phyloP scores from a whole-genome alignment of 92 coral and sea anemone species.

The Virgularia gustaviana region DNA sequence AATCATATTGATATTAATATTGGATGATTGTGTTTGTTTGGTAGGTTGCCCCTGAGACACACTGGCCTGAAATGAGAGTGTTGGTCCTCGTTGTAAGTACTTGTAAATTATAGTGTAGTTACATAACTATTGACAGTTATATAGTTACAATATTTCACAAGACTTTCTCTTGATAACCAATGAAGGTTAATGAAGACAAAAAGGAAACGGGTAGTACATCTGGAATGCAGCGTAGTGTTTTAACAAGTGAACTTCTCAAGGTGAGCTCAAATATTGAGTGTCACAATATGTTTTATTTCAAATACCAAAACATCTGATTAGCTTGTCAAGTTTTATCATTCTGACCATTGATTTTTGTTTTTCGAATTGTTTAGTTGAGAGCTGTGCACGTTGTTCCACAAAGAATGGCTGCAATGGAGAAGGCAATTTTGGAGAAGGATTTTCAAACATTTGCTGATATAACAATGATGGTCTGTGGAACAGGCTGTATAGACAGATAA shows the following conservation, averaged over 20 bases:
- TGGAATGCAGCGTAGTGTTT: slow-evolving; percentile 83
- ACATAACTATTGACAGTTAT: not conserved
- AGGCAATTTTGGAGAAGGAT: slow-evolving; percentile 70
- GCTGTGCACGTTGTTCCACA: slow-evolving; percentile 71
- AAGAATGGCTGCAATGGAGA: slow-evolving; percentile 65
- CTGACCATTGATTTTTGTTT: not conserved
- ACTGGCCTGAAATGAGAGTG: slow-evolving; percentile 78
- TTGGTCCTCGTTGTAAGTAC: slow-evolving; percentile 80
- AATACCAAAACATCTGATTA: too few relatives aligned
- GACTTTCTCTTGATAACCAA: too few relatives aligned
- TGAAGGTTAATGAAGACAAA: slow-evolving; percentile 78
- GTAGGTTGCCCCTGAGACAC: slow-evolving; percentile 61
- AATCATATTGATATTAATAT: not conserved
- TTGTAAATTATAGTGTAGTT: not conserved
- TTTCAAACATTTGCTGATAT: slow-evolving; percentile 74
- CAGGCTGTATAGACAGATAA: not conserved
- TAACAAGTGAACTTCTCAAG: slow-evolving; percentile 75
- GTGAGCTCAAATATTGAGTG: slow-evolving; percentile 25
- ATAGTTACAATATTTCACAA: too few relatives aligned
- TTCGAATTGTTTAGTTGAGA: slow-evolving; percentile 59
- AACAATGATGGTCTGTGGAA: slow-evolving; percentile 69
- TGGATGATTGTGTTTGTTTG: not conserved
- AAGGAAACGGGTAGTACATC: slow-evolving; percentile 80
- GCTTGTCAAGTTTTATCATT: not conserved
- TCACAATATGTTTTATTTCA: not conserved